These are phyloP conservation scores for Sinotaia quadrata DNA, from an alignment of 2,888 invertebrate genomes.

Conservation along the genomic window DNA sequence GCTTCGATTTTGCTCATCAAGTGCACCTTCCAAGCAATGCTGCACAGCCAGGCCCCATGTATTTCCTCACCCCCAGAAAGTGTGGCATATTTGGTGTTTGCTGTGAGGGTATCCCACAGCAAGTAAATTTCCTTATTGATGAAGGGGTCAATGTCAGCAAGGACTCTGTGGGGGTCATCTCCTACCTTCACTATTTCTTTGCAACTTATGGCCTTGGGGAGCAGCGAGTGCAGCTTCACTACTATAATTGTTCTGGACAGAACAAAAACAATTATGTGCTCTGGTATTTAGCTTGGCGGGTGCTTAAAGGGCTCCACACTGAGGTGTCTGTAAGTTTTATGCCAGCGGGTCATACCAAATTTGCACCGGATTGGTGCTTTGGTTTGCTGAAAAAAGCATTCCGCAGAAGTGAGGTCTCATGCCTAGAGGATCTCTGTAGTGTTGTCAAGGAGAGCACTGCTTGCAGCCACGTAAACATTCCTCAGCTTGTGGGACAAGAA, in stretches of 20 bases:
- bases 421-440: conserved; percentile 19
- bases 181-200: conserved; percentile 30
- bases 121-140: conserved; percentile 44
- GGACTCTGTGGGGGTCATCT: conserved; percentile 27
- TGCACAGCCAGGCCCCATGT: conserved; percentile 48
- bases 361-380: conserved; percentile 39
- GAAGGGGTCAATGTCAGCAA: conserved; percentile 34
- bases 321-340: conserved; percentile 9
- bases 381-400: conserved; percentile 33
- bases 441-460: conserved; percentile 32
- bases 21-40: conserved; percentile 43
- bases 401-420: conserved; percentile 26
- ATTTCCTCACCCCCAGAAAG: conserved; percentile 46
- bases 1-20: conserved; percentile 49
- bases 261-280: conserved; percentile 32
- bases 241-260: conserved; percentile 19
- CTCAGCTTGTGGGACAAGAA: conserved; percentile 31
- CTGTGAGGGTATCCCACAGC: conserved; percentile 32
- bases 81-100: conserved; percentile 46
- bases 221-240: conserved; percentile 7
- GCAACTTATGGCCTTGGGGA: conserved; percentile 29
- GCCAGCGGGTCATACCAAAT: conserved; percentile 37
- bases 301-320: conserved; percentile 17
- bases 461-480: conserved; percentile 22
- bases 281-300: conserved; percentile 30